Evolutionary conservation across 2,888 invertebrate genomes (phyloP), one percentile per base, ranked within the genome.

Genomic region (Acleris literana): DNA sequence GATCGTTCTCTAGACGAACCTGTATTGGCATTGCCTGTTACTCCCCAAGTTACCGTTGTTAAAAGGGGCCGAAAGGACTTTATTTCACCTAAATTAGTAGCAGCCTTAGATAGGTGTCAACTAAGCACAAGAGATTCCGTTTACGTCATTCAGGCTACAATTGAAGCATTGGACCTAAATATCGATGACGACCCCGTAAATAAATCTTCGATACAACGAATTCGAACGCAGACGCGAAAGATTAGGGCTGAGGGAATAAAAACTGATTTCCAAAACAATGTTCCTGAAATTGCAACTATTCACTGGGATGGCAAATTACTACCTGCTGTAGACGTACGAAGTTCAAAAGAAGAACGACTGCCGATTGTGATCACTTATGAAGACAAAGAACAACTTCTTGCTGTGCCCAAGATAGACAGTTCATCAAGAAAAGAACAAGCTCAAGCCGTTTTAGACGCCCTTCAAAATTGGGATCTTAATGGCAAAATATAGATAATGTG

Each of bases 101-200:
- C 25, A 25, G 25, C 25, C 25, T 5, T 25, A 25, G 25, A 25
- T 25, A 61, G 64, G 57, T 70, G 67, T 46, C 70, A 70, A 55
- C 49, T 71, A 68, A 71, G 71, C 51, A 63, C 66, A 20, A 71
- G 68, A 48, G 60, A 71, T 49, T 68, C 66, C 22, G 70, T 72
- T 20, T 71, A 64, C 49, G 61, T 72, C 11, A 46, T 68, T 53
- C 56, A 70, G 6, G 66, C 70, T 18, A 33, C 46, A 13, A 51
- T 70, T 22, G 70, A 70, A 22, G 22, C 4, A 22, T 22, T 22
- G 22, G 22, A 22, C 22, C 22, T 22, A 22, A 22, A 22, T 22
- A 22, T 22, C 22, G 22, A 22, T 22, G 22, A 22, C 22, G 2
- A 22, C 22, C 22, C 22, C 22, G 22, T 22, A 22, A 22, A 22